A percentile compares a stretch with the other conserved stretches of the same genome.
phyloP scores from a whole-genome alignment of 1,140 invertebrate species.

The Panagrolaimus sp. region DNA sequence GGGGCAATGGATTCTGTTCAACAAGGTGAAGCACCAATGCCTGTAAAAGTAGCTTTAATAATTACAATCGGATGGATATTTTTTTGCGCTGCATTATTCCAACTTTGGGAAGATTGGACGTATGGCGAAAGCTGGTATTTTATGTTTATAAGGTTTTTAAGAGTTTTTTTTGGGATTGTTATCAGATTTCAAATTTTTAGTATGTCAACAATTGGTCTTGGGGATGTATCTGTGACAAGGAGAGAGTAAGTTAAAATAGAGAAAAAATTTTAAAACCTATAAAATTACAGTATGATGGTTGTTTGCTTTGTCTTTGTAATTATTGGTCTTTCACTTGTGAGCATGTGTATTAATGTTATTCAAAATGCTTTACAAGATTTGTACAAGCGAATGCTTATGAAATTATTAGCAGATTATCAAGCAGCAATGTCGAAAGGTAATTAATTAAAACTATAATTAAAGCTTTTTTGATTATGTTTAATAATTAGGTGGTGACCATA shows the following conservation, averaged over 20 bases:
- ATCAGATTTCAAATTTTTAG: constrained; percentile 24
- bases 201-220: constrained; percentile 41
- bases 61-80: constrained; percentile 58
- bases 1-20: constrained; percentile 25
- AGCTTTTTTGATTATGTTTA: constrained; percentile 1
- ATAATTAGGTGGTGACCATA: constrained; percentile 51
- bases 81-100: constrained; percentile 54
- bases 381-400: constrained; percentile 52
- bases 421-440: constrained; percentile 55
- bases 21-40: constrained; percentile 39
- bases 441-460: constrained; percentile 24
- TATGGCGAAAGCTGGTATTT: constrained; percentile 53
- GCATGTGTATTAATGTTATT: constrained; percentile 59
- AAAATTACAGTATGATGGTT: constrained; percentile 50
- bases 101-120: constrained; percentile 58
- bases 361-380: constrained; percentile 56
- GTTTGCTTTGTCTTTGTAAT: constrained; percentile 58
- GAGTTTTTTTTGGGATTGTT: constrained; percentile 20
- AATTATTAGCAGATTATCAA: constrained; percentile 56
- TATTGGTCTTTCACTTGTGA: constrained; percentile 55
- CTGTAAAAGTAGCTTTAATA: constrained; percentile 48
- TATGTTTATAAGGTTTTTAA: constrained; percentile 53
- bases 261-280: background rate
- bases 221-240: constrained; percentile 39
- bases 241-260: constrained; percentile 32